Conservation (phyloP, 2,797 vertebrate species). For the Thamnophis elegans region DNA sequence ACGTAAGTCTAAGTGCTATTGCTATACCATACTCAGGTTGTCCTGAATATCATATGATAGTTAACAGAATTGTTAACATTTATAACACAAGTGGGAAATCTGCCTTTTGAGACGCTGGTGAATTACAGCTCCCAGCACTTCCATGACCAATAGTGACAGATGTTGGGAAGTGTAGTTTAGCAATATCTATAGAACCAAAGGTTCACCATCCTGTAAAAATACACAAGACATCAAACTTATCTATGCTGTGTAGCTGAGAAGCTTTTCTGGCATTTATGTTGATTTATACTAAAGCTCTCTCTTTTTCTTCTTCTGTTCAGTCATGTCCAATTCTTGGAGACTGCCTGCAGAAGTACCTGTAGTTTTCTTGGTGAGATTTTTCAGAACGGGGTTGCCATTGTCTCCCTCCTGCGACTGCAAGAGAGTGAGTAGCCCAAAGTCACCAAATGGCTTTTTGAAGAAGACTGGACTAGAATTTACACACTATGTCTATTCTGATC, state of each 20-base stretch:
- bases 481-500: too few species aligned
- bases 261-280: constrained; percentile 90
- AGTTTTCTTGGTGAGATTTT: too few species aligned
- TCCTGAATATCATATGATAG: neutral
- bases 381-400: too few species aligned
- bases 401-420: too few species aligned
- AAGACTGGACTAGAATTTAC: too few species aligned
- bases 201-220: constrained; percentile 73
- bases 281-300: constrained; percentile 90
- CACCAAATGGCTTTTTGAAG: too few species aligned
- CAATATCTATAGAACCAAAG: neutral
- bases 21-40: neutral
- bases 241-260: constrained; percentile 92
- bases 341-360: too few species aligned
- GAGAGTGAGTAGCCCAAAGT: too few species aligned
- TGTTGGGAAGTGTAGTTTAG: neutral
- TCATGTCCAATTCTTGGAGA: too few species aligned
- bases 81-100: neutral
- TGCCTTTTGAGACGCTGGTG: neutral
- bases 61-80: neutral
- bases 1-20: too few species aligned
- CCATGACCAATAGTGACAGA: neutral
- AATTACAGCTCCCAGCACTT: neutral
- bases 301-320: constrained; percentile 42
- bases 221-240: constrained; percentile 92